Conservation (phyloP, 2,888 invertebrate genomes). For the Pilophorus perplexus region DNA sequence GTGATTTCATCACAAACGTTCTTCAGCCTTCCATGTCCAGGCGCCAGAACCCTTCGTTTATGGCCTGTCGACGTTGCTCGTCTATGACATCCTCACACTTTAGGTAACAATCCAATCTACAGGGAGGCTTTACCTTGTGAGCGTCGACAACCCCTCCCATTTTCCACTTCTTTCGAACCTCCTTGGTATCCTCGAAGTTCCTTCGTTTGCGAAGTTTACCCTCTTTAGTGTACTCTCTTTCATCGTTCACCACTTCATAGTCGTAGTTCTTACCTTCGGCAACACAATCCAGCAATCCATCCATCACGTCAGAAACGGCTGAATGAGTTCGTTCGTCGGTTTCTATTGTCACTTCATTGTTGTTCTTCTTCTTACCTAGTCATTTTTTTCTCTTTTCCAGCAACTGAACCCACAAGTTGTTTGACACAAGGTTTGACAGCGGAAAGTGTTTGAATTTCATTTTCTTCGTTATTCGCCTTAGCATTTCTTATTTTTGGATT, state of each 20-base stretch:
- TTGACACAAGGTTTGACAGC: neutral
- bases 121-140: neutral
- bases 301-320: neutral
- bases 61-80: neutral
- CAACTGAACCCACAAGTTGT: neutral
- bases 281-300: neutral
- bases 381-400: neutral
- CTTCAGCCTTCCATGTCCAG: neutral
- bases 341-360: neutral
- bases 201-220: neutral
- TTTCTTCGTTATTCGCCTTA: no score
- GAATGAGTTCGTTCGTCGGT: neutral
- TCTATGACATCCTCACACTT: neutral
- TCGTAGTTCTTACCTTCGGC: neutral
- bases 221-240: neutral
- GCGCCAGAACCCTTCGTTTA: neutral
- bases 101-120: constrained; percentile 4
- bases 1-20: neutral
- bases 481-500: neutral
- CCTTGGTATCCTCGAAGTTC: neutral
- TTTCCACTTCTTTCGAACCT: neutral
- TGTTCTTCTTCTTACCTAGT: neutral
- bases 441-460: neutral
- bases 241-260: neutral
- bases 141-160: neutral